Evolutionary conservation across 2,797 vertebrate genomes (phyloP), one percentile per base, ranked within the genome.

Genomic region (Galaxias olidus): DNA sequence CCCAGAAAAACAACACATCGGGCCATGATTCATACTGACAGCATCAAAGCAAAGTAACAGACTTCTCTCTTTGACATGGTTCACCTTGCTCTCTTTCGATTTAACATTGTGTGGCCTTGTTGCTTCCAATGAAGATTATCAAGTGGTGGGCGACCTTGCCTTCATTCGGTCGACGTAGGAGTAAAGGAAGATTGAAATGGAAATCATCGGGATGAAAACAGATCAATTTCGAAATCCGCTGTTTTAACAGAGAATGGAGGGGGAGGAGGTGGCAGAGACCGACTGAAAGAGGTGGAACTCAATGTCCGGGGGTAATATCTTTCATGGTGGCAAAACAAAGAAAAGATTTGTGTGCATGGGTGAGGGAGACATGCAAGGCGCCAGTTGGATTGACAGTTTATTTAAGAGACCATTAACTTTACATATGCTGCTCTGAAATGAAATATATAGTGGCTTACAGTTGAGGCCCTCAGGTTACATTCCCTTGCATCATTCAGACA

Each of bases 321-420:
- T 80, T 78, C 68, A 74, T 69, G 19, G 70, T 47, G 59, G 14
- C 60, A 72, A 72, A 73, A 79, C 56, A 79, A 74, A 76, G 40
- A 46, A 51, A 74, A 84, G 65, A 84, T 78, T 76, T 82, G 81
- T 84, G 78, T 66, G 74, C 67, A 76, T 30, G 54, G 46, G 71
- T 71, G 73, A 76, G 60, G 75, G 61, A 79, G 74, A 78, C 80
- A 84, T 69, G 79, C 66, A 63, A 68, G 68, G 72, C 78, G 4
- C 80, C 73, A 70, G 74, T 61, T 70, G n/a, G 86, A 92, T 88
- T 91, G 91, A 92, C 91, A 90, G 86, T 90, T 91, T 92, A 90
- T 91, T 92, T 92, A 91, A 91, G 86, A 92, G 85, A 81, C 89
- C 89, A 90, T 92, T 93, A 91, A 92, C 85, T 89, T 91, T 86